phyloP scores from a whole-genome alignment of 1,140 invertebrate genomes.

The Saxidomus purpurata region DNA sequence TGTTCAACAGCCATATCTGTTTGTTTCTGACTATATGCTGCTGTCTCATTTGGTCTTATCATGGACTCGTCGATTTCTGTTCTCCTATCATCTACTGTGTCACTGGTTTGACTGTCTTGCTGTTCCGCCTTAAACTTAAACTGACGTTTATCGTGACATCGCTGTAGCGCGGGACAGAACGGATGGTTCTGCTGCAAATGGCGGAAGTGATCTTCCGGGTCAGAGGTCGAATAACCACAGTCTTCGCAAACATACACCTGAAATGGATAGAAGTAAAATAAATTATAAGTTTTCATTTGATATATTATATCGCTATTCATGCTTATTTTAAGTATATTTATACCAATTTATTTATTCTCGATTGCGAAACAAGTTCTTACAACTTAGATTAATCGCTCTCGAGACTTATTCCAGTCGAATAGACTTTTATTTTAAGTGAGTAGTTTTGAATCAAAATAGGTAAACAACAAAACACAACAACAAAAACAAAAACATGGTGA shows the following conservation, averaged over 20 bases:
- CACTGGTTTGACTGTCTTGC: background rate
- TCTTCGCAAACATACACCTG: slow-evolving; percentile 99
- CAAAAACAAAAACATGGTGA: no score
- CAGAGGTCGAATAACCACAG: slow-evolving; percentile 98
- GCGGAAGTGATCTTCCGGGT: slow-evolving; percentile 97
- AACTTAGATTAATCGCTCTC: no score
- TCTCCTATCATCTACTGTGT: background rate
- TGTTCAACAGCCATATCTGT: background rate
- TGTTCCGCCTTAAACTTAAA: slow-evolving; percentile 93
- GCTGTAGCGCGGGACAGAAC: slow-evolving; percentile 97
- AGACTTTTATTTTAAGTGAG: no score
- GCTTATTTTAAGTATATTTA: no score
- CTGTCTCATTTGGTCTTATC: background rate
- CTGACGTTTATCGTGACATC: slow-evolving; percentile 99
- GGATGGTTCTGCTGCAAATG: slow-evolving; percentile 98
- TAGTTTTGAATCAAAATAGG: no score
- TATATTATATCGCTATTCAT: background rate
- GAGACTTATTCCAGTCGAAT: no score
- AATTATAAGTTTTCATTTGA: background rate
- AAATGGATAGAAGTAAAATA: background rate
- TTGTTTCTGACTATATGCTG: background rate
- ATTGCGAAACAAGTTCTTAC: no score
- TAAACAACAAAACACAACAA: no score
- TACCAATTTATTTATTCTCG: no score
- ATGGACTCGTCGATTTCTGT: background rate